phyloP scores from a whole-genome alignment of 2,888 invertebrate genomes.

The Pasiphila rectangulata region DNA sequence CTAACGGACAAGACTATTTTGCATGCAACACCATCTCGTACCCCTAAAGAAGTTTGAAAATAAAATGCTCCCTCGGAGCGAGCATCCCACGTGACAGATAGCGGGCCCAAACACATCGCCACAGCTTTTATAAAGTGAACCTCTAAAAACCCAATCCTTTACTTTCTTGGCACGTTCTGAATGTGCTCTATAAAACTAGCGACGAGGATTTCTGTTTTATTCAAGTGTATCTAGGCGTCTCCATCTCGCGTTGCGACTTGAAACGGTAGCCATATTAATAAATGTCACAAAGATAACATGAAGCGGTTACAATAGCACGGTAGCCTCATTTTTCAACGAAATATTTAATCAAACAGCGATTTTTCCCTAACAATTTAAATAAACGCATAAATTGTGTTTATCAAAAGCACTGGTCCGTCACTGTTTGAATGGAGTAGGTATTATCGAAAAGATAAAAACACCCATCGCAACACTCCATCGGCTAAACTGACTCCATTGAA shows the following conservation, averaged over 20 bases:
- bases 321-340: no score
- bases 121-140: conserved; percentile 4
- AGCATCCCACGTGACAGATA: conserved; percentile 1
- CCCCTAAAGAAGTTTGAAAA: no score
- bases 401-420: neutral
- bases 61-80: no score
- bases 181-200: conserved; percentile 2
- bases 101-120: conserved; percentile 1
- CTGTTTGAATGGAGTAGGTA: conserved; percentile 6
- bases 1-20: neutral
- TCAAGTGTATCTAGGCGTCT: neutral
- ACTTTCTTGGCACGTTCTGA: conserved; percentile 1
- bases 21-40: no score
- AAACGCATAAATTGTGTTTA: no score
- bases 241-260: neutral
- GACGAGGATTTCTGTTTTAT: conserved; percentile 4
- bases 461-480: conserved; percentile 8
- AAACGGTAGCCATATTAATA: no score
- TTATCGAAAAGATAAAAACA: conserved; percentile 5
- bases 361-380: no score
- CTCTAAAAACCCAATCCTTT: neutral
- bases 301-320: no score
- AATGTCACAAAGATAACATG: no score
- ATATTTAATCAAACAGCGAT: no score
- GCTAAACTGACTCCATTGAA: conserved; percentile 14